Base-by-base conservation (phyloP, 1,140 invertebrate genomes). In the Tachypleus tridentatus region DNA sequence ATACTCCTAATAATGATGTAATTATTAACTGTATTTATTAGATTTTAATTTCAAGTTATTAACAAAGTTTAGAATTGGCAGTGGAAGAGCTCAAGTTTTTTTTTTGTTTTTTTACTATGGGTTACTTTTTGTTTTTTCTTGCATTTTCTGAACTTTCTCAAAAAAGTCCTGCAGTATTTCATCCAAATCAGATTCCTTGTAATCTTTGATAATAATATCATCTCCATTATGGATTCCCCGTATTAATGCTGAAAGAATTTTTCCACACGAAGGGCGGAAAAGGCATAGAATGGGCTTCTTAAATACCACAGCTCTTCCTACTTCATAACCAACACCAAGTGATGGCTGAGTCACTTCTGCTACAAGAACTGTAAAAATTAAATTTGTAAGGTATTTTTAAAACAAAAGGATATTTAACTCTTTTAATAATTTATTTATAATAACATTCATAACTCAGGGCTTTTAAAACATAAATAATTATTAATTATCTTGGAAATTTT, bases 261-360 rank as follows among this genome's bases (percentile, higher is more conserved):
- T 75, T 10, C 67, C 72, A 57, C 67, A 49, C 49, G 73, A 68
- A 11, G 75, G 74, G 60, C 77, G 63, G 66, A 70, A 78, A 49
- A 78, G 66, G 67, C 75, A 76, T 3, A 78, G 70, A 29, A 77
- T 72, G 57, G 63, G 70, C 61, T 77, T 77, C 6, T 71, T 67
- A 72, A 77, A 70, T 3, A 69, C 72, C 5, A 74, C 66, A 51
- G 74, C 77, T 62, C 73, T 65, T n/a, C 75, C 76, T 51, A 78
- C 67, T 66, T 78, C 77, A 71, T 75, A 78, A 5, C 77, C 77
- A 9, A 78, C 77, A 58, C 77, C 77, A 9, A 77, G 68, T 6
- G 76, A 77, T 8, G 76, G 72, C 62, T 75, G 73, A 7, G 76
- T 78, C 4, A 76, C 75, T 67, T 78, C 77, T 6, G 76, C 76